Evolutionary conservation across 2,888 invertebrate species (phyloP), one percentile per base, ranked within the genome.

Genomic region (Merodon equestris): DNA sequence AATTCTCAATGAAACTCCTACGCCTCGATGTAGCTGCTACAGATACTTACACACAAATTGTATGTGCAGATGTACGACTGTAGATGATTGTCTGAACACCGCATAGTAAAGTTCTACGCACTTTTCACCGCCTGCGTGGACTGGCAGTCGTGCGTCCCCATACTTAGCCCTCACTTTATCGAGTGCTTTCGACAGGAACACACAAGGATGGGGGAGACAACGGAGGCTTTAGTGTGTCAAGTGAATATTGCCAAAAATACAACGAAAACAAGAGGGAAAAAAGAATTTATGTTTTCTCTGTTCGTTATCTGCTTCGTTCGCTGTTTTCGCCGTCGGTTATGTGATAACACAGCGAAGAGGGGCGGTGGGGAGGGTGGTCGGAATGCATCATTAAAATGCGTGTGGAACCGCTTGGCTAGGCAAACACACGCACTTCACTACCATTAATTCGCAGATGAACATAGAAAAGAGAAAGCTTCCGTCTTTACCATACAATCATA

Each of bases 1-100:
- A 79, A 13, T 74, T 64, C 64, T 79, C 63, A 79, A 79, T 79
- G 79, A 79, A 79, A 27, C 58, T 58, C 56, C 27, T 42, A 36
- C 61, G 13, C 68, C 10, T 4, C 27, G 27, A 27, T 7, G 27
- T 27, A 27, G 27, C 27, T 27, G 36, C 14, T 17, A 1, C 27
- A 7, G 34, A 19, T 34, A 19, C 12, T 53, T 27, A 2, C 3
- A 27, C 27, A 7, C 7, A 27, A 7, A 27, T 27, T 4, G 3
- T 27, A 27, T 27, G 27, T 27, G 7, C 27, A 27, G 27, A 27
- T 27, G 7, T 15, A 9, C 15, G 9, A n/a, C n/a, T 2, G 17
- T 14, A 27, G 36, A 45, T 44, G 3, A 3, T 12, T n/a, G 34
- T 13, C 27, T 44, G 56, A 12, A 2, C 12, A 64, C 47, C 44